Evolutionary conservation across 2,888 invertebrate genomes (phyloP).

Genomic region (Pteria penguin): DNA sequence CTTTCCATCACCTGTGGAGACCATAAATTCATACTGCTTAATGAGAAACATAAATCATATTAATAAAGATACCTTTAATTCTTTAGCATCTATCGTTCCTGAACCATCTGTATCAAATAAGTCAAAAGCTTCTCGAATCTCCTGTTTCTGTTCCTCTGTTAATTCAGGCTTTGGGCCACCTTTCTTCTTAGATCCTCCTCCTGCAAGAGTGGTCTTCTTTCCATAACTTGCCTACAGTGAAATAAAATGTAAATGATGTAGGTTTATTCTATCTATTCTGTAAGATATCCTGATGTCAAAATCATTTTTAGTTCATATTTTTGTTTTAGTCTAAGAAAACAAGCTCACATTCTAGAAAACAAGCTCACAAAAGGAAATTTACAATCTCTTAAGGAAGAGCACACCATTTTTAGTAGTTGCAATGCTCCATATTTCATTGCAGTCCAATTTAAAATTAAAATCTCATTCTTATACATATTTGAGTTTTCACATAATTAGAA

Average conservation of each 20-base stretch:
- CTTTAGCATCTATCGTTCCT: constrained; percentile 94
- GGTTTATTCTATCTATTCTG: too few species aligned
- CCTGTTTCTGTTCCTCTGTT: constrained; percentile 92
- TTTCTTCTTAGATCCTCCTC: constrained; percentile 78
- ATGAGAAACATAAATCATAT: too few species aligned
- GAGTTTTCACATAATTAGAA: too few species aligned
- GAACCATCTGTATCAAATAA: constrained; percentile 94
- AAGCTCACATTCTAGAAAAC: neutral
- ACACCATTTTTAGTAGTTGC: neutral
- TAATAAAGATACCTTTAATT: constrained; percentile 95
- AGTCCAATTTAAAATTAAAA: too few species aligned
- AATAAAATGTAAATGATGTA: neutral
- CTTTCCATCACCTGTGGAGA: too few species aligned
- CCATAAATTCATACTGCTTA: too few species aligned
- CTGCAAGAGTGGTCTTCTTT: constrained; percentile 74
- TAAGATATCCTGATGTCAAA: too few species aligned
- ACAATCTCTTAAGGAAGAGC: neutral
- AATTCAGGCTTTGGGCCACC: constrained; percentile 84
- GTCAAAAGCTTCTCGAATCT: constrained; percentile 97
- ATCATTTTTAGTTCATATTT: too few species aligned
- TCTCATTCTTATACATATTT: too few species aligned
- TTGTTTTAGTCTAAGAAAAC: too few species aligned
- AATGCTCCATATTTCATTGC: too few species aligned
- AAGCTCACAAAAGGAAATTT: neutral
- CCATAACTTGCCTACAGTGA: constrained; percentile 72